These are phyloP conservation scores for Lepidochrysops patricia DNA, from an alignment of 2,888 invertebrate species.

Conservation along the genomic window DNA sequence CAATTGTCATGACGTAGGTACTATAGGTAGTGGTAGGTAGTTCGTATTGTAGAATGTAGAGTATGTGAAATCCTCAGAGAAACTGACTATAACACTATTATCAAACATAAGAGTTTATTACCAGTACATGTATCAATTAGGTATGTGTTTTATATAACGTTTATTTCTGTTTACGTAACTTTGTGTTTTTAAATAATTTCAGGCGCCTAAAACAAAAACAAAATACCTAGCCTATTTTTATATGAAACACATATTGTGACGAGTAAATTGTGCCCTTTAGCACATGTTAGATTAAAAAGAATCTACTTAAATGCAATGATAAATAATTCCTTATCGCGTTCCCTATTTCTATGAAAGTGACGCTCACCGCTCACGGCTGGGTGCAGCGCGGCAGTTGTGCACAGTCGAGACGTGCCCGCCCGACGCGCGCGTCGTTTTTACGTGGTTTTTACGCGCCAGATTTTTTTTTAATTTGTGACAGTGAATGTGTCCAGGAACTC, in stretches of 20 bases:
- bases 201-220: too few species aligned
- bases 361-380: conserved; percentile 33
- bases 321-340: conserved; percentile 51
- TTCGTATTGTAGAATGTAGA: neutral
- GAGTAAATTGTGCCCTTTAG: too few species aligned
- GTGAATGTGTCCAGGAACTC: conserved; percentile 40
- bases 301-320: neutral
- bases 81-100: too few species aligned
- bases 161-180: too few species aligned
- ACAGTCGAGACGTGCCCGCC: conserved; percentile 47
- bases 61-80: neutral
- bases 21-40: too few species aligned
- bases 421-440: conserved; percentile 41
- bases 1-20: conserved; percentile 1
- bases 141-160: too few species aligned
- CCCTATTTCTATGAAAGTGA: conserved; percentile 49
- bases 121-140: too few species aligned
- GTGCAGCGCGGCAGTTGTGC: conserved; percentile 24
- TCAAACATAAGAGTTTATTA: too few species aligned
- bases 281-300: too few species aligned
- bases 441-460: conserved; percentile 22
- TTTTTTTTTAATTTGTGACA: conserved; percentile 21
- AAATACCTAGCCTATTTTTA: too few species aligned
- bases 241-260: too few species aligned
- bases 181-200: too few species aligned